A percentile compares a stretch with the other conserved stretches of the same genome.
phyloP scores from a whole-genome alignment of 2,888 invertebrate genomes.

The Oscheius sp. region DNA sequence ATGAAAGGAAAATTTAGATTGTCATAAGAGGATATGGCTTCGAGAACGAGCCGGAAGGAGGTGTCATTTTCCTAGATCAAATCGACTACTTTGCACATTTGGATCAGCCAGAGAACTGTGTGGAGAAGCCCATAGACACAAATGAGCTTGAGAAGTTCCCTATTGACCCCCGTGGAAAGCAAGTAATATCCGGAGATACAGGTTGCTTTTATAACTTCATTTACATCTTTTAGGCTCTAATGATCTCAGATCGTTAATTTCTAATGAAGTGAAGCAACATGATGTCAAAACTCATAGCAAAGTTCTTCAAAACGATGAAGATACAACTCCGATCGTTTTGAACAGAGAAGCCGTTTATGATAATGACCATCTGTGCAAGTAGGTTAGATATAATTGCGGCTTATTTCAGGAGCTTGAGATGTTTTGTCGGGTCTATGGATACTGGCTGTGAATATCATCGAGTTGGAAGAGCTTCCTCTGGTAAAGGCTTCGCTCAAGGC shows the following conservation, averaged over 20 bases:
- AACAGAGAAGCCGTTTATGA: conserved; percentile 12
- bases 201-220: not conserved
- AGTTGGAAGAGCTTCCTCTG: conserved; percentile 44
- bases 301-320: conserved; percentile 1
- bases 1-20: conserved; percentile 34
- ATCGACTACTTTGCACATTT: conserved; percentile 57
- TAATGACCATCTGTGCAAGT: conserved; percentile 18
- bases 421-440: conserved; percentile 41
- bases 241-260: conserved; percentile 13
- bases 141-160: conserved; percentile 36
- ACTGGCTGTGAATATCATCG: conserved; percentile 50
- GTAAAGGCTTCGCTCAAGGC: conserved; percentile 48
- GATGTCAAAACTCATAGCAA: conserved; percentile 4
- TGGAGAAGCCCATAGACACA: conserved; percentile 35
- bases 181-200: conserved; percentile 36
- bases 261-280: conserved; percentile 19
- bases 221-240: conserved; percentile 7
- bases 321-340: conserved; percentile 4
- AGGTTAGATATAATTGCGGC: not conserved
- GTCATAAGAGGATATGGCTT: conserved; percentile 57
- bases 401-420: conserved; percentile 40
- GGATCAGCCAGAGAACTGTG: conserved; percentile 54
- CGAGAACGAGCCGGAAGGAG: conserved; percentile 59
- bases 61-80: conserved; percentile 52
- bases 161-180: not conserved